These are phyloP conservation scores for Flexamia atlantica DNA, from an alignment of 2,888 invertebrate species.

Conservation along the genomic window DNA sequence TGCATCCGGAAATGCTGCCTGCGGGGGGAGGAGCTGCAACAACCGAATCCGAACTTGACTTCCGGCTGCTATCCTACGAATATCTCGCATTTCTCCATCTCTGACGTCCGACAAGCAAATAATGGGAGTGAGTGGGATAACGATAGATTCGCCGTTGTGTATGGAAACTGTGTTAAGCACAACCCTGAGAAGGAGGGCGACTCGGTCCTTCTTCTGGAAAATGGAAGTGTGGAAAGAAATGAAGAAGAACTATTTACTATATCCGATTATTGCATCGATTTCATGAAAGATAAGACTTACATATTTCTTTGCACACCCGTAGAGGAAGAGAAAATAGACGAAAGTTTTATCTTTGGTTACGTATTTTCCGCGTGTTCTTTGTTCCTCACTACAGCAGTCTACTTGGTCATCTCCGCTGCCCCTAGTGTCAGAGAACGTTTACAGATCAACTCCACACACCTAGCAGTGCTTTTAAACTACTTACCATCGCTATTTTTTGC, in stretches of 20 bases:
- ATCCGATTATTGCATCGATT: slow-evolving; percentile 45
- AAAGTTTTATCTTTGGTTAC: neutral
- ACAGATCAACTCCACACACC: neutral
- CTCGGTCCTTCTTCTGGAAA: neutral
- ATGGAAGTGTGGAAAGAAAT: neutral
- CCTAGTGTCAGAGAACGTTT: neutral
- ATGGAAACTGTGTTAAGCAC: neutral
- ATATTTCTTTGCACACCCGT: neutral
- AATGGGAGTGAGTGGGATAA: neutral
- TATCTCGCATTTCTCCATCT: neutral
- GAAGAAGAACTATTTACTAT: neutral
- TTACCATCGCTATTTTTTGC: neutral
- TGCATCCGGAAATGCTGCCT: slow-evolving; percentile 50
- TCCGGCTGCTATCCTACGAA: slow-evolving; percentile 7
- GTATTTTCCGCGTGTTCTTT: slow-evolving; percentile 13
- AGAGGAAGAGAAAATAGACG: neutral
- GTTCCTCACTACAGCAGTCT: neutral
- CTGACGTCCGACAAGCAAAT: neutral
- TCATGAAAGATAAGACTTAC: slow-evolving; percentile 7
- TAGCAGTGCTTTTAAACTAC: neutral
- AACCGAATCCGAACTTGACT: slow-evolving; percentile 23
- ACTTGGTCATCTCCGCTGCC: neutral
- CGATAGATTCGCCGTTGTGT: neutral
- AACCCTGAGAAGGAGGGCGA: neutral
- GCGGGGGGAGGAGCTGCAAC: slow-evolving; percentile 25